phyloP scores from a whole-genome alignment of 1,140 invertebrate species.

The Dinoponera quadriceps region DNA sequence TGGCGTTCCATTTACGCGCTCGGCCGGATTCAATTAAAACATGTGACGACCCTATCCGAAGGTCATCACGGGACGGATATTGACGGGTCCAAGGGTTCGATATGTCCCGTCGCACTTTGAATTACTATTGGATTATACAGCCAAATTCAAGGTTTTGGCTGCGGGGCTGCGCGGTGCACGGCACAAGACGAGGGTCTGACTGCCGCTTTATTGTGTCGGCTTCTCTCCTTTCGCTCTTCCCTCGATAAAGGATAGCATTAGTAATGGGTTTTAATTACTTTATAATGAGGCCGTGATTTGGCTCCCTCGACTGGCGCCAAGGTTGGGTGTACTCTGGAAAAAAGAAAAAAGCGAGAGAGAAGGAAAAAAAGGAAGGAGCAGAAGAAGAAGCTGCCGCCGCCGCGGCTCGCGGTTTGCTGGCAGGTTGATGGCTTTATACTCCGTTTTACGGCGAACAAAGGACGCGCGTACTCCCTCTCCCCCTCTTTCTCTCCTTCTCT shows the following conservation, averaged over 20 bases:
- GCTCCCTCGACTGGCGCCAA: constrained; percentile 80
- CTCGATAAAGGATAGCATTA: constrained; percentile 84
- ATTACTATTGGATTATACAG: constrained; percentile 79
- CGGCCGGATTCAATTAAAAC: constrained; percentile 65
- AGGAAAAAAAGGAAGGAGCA: background rate
- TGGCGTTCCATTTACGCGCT: constrained; percentile 48
- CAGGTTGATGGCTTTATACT: constrained; percentile 76
- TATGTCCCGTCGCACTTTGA: constrained; percentile 63
- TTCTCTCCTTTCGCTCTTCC: constrained; percentile 75
- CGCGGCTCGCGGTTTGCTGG: constrained; percentile 64
- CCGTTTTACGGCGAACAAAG: constrained; percentile 67
- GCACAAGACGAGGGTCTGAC: constrained; percentile 83
- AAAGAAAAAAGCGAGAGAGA: constrained; percentile 43
- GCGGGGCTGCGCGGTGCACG: constrained; percentile 64
- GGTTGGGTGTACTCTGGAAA: constrained; percentile 67
- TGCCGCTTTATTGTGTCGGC: constrained; percentile 82
- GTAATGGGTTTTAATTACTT: constrained; percentile 86
- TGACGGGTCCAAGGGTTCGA: constrained; percentile 75
- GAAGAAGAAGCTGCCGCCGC: constrained; percentile 21
- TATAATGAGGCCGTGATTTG: constrained; percentile 85
- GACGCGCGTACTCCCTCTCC: background rate
- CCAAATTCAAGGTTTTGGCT: constrained; percentile 74
- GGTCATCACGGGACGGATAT: constrained; percentile 82
- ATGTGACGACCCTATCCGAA: constrained; percentile 64
- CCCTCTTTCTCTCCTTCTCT: too few species aligned